Percentiles rank a stretch among this genome's conserved stretches.
Evolutionary conservation across 2,113 vertebrate species (phyloP).

Genomic region (Dromaius novaehollandiae): DNA sequence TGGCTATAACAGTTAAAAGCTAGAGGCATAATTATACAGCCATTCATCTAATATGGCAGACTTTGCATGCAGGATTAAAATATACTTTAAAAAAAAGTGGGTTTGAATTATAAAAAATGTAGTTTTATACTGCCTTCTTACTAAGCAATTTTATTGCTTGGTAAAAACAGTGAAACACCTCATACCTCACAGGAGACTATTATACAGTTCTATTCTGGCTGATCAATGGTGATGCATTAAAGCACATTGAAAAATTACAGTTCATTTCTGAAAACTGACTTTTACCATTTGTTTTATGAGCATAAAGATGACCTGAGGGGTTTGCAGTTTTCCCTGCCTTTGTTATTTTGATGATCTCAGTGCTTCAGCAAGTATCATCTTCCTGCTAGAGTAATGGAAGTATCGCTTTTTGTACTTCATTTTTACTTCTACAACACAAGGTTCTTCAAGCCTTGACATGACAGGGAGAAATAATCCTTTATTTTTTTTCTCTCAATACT

Average conservation of each 20-base stretch:
- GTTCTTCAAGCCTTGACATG: background rate
- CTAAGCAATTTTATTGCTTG: conserved; percentile 5
- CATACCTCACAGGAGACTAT: background rate
- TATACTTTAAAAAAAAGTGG: background rate
- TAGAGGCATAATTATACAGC: background rate
- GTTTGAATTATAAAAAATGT: conserved; percentile 8
- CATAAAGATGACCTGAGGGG: background rate
- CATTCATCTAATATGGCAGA: background rate
- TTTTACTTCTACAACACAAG: background rate
- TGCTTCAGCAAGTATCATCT: background rate
- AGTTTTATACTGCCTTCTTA: background rate
- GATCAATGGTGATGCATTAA: conserved; percentile 23
- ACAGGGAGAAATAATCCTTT: background rate
- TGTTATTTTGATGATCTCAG: background rate
- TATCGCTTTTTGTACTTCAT: background rate
- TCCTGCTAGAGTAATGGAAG: background rate
- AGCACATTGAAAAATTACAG: conserved; percentile 10
- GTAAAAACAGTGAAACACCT: conserved; percentile 39
- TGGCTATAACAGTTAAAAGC: conserved; percentile 6
- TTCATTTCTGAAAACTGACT: background rate
- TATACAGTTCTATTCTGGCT: conserved; percentile 9
- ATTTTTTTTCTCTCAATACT: background rate
- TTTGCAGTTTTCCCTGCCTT: background rate
- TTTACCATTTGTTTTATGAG: background rate
- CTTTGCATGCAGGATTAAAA: conserved; percentile 36